phyloP scores from a whole-genome alignment of 2,113 vertebrate genomes.

The Seriola dumerili region DNA sequence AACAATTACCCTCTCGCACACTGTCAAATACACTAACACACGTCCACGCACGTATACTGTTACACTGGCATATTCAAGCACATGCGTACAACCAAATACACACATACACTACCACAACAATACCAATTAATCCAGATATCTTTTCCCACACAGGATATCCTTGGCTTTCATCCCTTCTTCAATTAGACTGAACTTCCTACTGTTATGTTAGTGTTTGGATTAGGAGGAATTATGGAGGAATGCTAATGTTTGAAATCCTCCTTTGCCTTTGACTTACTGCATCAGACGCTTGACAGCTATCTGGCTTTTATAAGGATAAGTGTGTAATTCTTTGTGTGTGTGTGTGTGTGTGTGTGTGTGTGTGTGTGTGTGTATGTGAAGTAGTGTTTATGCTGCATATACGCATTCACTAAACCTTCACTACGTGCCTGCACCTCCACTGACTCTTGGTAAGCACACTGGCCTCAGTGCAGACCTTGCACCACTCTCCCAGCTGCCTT shows the following conservation, averaged over 20 bases:
- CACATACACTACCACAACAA: constrained; percentile 52
- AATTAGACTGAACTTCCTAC: constrained; percentile 76
- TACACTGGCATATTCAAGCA: neutral
- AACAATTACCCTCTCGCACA: constrained; percentile 62
- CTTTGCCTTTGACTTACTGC: constrained; percentile 71
- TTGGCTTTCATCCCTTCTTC: constrained; percentile 76
- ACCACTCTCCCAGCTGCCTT: constrained; percentile 1
- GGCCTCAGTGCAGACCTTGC: constrained; percentile 9
- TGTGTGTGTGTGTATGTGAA: neutral
- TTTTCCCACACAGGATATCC: constrained; percentile 74
- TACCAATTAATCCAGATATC: constrained; percentile 79
- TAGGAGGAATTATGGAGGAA: constrained; percentile 76
- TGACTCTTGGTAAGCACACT: neutral
- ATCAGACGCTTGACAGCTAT: constrained; percentile 62
- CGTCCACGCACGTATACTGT: neutral
- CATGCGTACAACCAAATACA: constrained; percentile 18
- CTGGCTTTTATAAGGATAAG: constrained; percentile 29
- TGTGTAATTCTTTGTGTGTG: constrained; percentile 24
- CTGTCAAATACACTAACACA: constrained; percentile 32
- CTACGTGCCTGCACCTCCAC: neutral
- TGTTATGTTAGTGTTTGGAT: constrained; percentile 78
- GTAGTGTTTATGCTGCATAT: neutral
- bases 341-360: neutral
- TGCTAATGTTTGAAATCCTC: constrained; percentile 71
- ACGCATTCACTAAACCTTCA: neutral